Conservation (phyloP, 2,888 invertebrate species). For the Andrena bucephala region DNA sequence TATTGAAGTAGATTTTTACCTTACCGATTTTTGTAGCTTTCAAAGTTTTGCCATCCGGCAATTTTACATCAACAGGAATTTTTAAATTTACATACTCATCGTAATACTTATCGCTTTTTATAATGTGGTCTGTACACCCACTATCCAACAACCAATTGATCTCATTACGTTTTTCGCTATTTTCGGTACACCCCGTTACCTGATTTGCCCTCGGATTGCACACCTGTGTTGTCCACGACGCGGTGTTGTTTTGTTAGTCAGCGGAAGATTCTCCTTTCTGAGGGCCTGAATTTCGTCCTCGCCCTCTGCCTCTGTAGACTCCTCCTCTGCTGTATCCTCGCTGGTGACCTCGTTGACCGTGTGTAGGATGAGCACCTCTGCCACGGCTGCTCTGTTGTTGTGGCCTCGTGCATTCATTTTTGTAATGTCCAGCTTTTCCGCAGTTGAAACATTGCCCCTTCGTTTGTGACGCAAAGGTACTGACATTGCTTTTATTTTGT, state of each 20-base stretch:
- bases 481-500: too few relatives aligned
- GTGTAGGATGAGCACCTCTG: too few relatives aligned
- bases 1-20: slow-evolving; percentile 44
- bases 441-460: too few relatives aligned
- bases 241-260: neutral
- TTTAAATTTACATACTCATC: slow-evolving; percentile 17
- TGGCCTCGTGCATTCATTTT: too few relatives aligned
- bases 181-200: neutral
- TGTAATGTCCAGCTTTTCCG: too few relatives aligned
- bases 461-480: too few relatives aligned
- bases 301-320: too few relatives aligned
- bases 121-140: slow-evolving; percentile 21
- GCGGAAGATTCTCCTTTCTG: too few relatives aligned
- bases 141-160: slow-evolving; percentile 23
- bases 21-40: slow-evolving; percentile 60
- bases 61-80: slow-evolving; percentile 51
- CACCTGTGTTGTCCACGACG: neutral
- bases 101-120: neutral
- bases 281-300: too few relatives aligned
- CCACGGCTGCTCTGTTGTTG: too few relatives aligned
- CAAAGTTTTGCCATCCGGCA: slow-evolving; percentile 55
- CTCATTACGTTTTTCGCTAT: neutral
- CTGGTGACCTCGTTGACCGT: too few relatives aligned
- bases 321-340: too few relatives aligned
- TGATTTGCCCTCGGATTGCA: neutral